Percentiles rank a stretch among this genome's conserved stretches.
Conservation (phyloP, 2,797 vertebrate species). For the Synaphobranchus kaupii region DNA sequence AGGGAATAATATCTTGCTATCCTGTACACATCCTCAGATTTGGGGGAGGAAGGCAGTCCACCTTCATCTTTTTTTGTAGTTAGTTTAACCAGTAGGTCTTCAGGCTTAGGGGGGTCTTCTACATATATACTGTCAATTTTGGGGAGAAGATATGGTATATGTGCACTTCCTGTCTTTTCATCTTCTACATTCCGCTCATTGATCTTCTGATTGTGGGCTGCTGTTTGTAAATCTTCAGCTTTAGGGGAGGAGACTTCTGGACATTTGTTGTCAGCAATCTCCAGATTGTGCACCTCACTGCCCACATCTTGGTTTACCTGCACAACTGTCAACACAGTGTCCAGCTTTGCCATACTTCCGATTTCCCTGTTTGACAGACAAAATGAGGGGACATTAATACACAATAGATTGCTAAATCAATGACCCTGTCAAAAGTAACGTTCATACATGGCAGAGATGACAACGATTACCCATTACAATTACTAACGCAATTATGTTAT, state of each 20-base stretch:
- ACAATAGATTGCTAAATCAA: neutral
- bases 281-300: neutral
- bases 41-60: neutral
- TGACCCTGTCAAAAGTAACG: neutral
- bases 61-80: neutral
- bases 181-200: neutral
- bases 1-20: neutral
- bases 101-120: neutral
- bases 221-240: neutral
- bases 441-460: neutral
- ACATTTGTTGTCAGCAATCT: neutral
- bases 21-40: neutral
- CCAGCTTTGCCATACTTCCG: neutral
- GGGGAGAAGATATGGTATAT: neutral
- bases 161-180: neutral
- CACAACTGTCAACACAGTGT: neutral
- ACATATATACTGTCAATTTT: neutral
- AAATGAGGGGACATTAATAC: conserved; percentile 19
- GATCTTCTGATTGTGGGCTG: neutral
- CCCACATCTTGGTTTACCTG: conserved; percentile 38
- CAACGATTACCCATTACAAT: neutral
- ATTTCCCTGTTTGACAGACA: conserved; percentile 48
- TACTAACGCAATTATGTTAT: neutral
- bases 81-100: neutral
- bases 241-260: neutral